Conservation (phyloP, 2,113 vertebrate species). For the Halcyon senegalensis region DNA sequence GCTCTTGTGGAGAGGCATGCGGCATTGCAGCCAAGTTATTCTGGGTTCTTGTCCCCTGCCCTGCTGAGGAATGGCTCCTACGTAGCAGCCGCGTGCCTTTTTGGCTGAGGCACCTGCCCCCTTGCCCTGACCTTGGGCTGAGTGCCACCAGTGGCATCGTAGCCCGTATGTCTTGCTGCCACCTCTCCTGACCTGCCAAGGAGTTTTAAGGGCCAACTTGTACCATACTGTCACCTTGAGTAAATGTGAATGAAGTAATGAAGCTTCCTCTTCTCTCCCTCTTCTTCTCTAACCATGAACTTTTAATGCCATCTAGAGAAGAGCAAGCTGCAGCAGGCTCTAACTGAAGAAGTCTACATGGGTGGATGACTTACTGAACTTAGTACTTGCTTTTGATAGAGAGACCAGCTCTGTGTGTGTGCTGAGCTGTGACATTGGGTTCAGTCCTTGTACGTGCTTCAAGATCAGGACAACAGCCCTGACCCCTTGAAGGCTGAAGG, state of each 20-base stretch:
- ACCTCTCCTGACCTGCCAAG: background rate
- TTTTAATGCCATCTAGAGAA: background rate
- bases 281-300: fast-evolving
- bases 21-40: background rate
- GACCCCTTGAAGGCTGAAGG: background rate
- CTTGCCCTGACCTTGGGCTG: background rate
- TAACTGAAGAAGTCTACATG: background rate
- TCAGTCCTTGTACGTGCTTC: background rate
- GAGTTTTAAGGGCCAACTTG: background rate
- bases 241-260: background rate
- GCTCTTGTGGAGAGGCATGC: background rate
- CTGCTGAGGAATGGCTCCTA: conserved; percentile 11
- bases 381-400: background rate
- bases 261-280: background rate
- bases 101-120: background rate
- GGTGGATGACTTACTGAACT: background rate
- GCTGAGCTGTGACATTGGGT: background rate
- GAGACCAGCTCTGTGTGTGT: background rate
- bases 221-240: background rate
- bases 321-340: background rate
- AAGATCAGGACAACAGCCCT: background rate
- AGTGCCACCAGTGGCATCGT: fast-evolving
- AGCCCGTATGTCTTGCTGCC: background rate
- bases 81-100: background rate
- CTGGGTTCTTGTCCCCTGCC: background rate